Evolutionary conservation across 2,113 vertebrate genomes (phyloP).

Genomic region (Aythya baeri): DNA sequence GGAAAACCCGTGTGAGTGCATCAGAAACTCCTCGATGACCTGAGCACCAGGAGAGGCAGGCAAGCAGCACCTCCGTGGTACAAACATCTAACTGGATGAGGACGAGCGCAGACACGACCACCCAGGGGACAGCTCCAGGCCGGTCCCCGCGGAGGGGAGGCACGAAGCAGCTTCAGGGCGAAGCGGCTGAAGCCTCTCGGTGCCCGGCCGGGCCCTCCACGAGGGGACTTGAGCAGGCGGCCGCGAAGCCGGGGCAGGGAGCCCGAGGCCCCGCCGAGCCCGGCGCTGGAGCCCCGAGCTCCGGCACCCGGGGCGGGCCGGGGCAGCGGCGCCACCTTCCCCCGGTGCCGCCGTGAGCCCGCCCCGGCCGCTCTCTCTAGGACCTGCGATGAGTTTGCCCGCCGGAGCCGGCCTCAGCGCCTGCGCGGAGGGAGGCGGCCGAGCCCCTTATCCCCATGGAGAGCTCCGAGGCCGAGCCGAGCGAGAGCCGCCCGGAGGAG

Average conservation of each 20-base stretch:
- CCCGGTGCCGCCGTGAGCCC: too few relatives aligned
- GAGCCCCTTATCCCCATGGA: slow-evolving; percentile 26
- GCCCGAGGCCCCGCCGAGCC: background rate
- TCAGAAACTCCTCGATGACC: background rate
- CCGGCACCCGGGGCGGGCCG: background rate
- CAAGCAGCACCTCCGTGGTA: background rate
- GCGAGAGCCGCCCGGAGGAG: slow-evolving; percentile 39
- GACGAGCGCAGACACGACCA: background rate
- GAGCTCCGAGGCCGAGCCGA: slow-evolving; percentile 18
- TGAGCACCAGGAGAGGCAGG: background rate
- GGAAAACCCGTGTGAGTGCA: too few relatives aligned
- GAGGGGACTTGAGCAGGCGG: background rate
- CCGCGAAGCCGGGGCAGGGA: background rate
- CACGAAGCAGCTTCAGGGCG: background rate
- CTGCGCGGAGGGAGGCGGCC: slow-evolving; percentile 46
- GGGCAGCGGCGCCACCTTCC: too few relatives aligned
- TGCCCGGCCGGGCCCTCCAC: background rate
- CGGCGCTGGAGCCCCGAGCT: background rate
- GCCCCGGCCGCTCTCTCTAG: background rate
- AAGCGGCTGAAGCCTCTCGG: too few relatives aligned
- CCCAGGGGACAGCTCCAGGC: accelerated
- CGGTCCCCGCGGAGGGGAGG: background rate
- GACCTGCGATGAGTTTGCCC: slow-evolving; percentile 13
- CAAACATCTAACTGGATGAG: too few relatives aligned
- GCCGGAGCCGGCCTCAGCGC: slow-evolving; percentile 34